phyloP scores from a whole-genome alignment of 2,888 invertebrate genomes.

The Drosophila fulvimacula region DNA sequence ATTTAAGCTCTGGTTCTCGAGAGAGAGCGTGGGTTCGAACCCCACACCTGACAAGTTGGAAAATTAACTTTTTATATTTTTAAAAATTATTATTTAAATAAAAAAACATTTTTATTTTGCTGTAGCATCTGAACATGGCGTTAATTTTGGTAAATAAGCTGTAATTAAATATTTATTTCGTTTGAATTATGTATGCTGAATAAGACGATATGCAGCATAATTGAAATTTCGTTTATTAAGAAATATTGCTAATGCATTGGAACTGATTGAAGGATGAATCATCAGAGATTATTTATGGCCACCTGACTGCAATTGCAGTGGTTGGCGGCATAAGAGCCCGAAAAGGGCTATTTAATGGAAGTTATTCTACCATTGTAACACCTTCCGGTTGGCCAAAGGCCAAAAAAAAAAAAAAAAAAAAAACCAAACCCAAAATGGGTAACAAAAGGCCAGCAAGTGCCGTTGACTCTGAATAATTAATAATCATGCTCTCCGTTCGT shows the following conservation, averaged over 20 bases:
- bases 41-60: constrained; percentile 88
- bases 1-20: constrained; percentile 93
- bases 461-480: constrained; percentile 73
- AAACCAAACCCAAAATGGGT: constrained; percentile 27
- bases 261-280: constrained; percentile 31
- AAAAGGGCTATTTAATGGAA: constrained; percentile 38
- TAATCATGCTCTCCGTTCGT: constrained; percentile 61
- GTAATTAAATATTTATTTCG: background rate
- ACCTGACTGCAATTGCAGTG: constrained; percentile 27
- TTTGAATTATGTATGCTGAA: background rate
- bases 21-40: constrained; percentile 94
- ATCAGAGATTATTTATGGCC: constrained; percentile 23
- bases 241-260: background rate
- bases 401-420: constrained; percentile 9
- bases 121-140: background rate
- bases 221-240: background rate
- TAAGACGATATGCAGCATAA: background rate
- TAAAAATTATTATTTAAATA: constrained; percentile 4
- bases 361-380: constrained; percentile 49
- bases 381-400: constrained; percentile 60
- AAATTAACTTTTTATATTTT: constrained; percentile 29
- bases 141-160: background rate
- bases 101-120: background rate
- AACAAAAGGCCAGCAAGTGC: constrained; percentile 57
- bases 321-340: background rate